Evolutionary conservation across 2,797 vertebrate genomes (phyloP), one percentile per base, ranked within the genome.

Genomic region (Halcyon chelicuti): DNA sequence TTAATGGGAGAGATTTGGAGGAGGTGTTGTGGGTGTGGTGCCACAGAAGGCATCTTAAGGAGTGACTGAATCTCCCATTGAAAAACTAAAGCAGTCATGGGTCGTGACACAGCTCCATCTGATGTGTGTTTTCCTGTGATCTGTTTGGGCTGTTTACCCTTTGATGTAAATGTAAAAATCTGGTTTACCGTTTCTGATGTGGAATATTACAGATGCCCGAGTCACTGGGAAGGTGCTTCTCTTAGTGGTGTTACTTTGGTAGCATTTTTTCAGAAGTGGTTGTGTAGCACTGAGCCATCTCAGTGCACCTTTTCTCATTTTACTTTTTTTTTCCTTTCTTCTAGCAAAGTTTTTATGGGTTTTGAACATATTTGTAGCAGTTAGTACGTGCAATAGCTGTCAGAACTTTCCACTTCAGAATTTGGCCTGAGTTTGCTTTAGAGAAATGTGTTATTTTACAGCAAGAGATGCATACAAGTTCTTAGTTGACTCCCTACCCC

Each of bases 81-180:
- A 35, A 80, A 87, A 91, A 31, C 15, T 42, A 11, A 88, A 88
- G 74, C 55, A 55, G 29, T 31, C 22, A 2, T 3, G 52, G 42
- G 15, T 61, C 0, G 0, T 65, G 40, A 14, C 25, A 40, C 33
- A 71, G 54, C 28, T 61, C 13, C 35, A 1, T 26, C 29, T 47
- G 46, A 29, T 44, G 40, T 7, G 7, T 1, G 0, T 49, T 76
- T 52, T 76, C 25, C 46, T 68, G 23, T 76, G 78, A 85, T 51
- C 40, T 72, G 19, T 37, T 89, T 80, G 61, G 46, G 33, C 65
- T 6, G 1, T 68, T 74, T 65, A 22, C 16, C 23, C n/a, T 77
- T 62, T 68, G 44, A 63, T 86, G 17, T 51, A 47, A 63, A 71
- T 29, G n/a, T 46, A 80, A 33, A 62, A 58, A 22, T 47, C 57